These are phyloP conservation scores for Willowsia nigromaculata DNA, from an alignment of 2,888 invertebrate genomes.

Conservation along the genomic window DNA sequence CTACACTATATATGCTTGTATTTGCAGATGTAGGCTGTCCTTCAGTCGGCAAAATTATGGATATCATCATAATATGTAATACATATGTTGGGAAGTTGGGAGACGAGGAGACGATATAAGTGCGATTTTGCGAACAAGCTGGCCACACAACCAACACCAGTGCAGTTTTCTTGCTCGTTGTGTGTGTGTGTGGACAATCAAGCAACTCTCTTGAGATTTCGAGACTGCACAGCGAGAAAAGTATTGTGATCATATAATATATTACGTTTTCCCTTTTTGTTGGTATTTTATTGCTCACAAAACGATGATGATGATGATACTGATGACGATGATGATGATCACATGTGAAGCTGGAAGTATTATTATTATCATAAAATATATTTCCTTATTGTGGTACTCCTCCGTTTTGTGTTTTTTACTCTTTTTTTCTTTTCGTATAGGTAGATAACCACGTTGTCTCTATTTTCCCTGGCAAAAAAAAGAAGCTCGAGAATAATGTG, in stretches of 20 bases:
- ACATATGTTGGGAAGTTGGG: constrained; percentile 23
- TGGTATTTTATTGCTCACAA: constrained; percentile 23
- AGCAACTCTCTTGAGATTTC: constrained; percentile 8
- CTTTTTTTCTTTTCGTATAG: background rate
- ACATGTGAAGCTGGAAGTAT: background rate
- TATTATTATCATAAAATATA: constrained; percentile 27
- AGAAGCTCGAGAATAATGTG: background rate
- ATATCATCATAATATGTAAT: constrained; percentile 44
- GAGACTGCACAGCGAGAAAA: background rate
- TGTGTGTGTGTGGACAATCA: constrained; percentile 7
- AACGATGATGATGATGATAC: constrained; percentile 14
- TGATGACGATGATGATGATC: constrained; percentile 23
- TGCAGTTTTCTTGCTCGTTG: background rate
- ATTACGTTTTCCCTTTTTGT: constrained; percentile 3
- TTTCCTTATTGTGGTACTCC: background rate
- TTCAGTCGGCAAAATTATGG: constrained; percentile 44
- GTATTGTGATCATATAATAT: background rate
- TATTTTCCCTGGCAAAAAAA: background rate
- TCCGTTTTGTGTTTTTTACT: background rate
- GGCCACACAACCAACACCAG: background rate
- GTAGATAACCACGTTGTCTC: background rate
- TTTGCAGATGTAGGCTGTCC: constrained; percentile 33
- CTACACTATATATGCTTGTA: background rate
- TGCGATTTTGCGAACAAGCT: constrained; percentile 34
- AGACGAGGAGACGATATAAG: too few relatives aligned